phyloP scores from a whole-genome alignment of 2,797 vertebrate species.

The Poecilia velifera region DNA sequence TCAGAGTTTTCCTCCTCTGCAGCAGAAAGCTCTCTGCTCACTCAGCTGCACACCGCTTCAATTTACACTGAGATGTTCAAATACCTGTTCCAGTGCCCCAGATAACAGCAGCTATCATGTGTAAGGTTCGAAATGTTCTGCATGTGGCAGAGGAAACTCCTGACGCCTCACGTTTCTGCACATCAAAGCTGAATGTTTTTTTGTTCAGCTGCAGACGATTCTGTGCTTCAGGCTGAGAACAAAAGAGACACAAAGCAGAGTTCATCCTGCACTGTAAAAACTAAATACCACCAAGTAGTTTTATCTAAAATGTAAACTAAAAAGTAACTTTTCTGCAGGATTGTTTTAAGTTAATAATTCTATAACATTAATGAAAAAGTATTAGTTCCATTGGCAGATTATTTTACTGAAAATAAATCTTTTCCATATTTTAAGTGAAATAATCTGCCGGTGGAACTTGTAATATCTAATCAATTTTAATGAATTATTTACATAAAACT shows the following conservation, averaged over 20 bases:
- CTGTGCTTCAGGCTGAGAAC: neutral
- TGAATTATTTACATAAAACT: neutral
- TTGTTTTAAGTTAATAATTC: neutral
- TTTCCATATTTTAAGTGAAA: no score
- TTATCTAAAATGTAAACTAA: neutral
- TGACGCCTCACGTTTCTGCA: neutral
- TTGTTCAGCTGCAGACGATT: neutral
- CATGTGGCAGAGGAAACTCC: neutral
- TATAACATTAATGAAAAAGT: neutral
- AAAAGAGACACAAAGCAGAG: neutral
- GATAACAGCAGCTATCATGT: neutral
- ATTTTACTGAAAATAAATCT: no score
- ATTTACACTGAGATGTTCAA: neutral
- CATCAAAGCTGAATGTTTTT: neutral
- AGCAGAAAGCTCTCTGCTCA: neutral
- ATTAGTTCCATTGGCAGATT: neutral
- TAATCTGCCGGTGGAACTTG: no score
- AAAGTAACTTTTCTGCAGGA: neutral
- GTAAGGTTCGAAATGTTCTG: neutral
- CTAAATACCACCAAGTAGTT: no score
- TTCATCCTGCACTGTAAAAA: neutral
- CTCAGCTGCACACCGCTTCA: neutral
- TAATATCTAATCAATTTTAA: no score
- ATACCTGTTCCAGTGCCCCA: neutral
- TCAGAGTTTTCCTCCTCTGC: constrained; percentile 2